Base-by-base conservation (phyloP, 2,113 vertebrate genomes). In the Motacilla tschutschensis region DNA sequence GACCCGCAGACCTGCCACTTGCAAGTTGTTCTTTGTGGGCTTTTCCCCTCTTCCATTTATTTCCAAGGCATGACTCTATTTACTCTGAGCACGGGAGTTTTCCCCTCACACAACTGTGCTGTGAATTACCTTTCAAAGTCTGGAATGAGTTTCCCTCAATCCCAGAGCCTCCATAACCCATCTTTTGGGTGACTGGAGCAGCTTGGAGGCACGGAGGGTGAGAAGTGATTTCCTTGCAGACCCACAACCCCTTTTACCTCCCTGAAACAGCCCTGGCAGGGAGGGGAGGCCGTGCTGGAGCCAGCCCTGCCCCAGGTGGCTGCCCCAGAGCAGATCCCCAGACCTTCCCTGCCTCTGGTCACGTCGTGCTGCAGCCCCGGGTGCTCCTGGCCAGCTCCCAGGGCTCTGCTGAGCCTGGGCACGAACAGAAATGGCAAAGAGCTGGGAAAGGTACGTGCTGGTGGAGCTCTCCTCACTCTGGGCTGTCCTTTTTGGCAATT, bases 21-120 rank as follows among this genome's bases (percentile, higher is more conserved):
- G 17, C 53, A 28, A 7, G 1, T 14, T 4, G 8, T 19, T 59
- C 28, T 36, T 18, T 9, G 11, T 5, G 41, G 44, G 2, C 11
- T 10, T 36, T 36, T 1, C 2, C 3, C 0, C 33, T 3, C 4
- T 40, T 17, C 33, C 10, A 1, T 53, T 43, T 35, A 9, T 53
- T 65, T 54, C 40, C 63, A 24, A 77, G 35, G 5, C 8, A 1
- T 5, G 6, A 12, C 5, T 53, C 46, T 28, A 3, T 71, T 36
- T 38, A 8, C 58, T 46, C 47, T 35, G 55, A 19, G 2, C 20
- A 10, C 0, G 0, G 16, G 3, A 12, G n/a, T 31, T 64, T 76
- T 29, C n/a, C 38, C 70, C 41, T 54, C 7, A 5, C 28, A 41
- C 2, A 9, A 1, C 28, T 12, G 17, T 3, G 19, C 41, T 8